Evolutionary conservation across 1,140 invertebrate genomes (phyloP).

Genomic region (Atta colombica): DNA sequence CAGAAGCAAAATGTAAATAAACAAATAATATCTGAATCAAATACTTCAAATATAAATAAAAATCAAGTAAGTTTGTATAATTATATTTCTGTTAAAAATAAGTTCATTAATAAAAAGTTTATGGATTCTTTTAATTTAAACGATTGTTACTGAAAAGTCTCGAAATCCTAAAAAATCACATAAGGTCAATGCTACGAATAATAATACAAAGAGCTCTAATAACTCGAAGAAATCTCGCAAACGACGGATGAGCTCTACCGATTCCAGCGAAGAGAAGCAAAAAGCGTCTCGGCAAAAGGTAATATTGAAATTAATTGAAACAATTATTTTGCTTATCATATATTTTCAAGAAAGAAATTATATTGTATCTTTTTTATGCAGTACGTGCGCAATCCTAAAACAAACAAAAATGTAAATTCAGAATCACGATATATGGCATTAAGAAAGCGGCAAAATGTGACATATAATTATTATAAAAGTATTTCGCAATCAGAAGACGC

Average conservation of each 20-base stretch:
- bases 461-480: conserved; percentile 59
- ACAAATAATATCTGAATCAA: neutral
- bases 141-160: neutral
- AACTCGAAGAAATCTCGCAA: neutral
- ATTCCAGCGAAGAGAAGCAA: conserved; percentile 18
- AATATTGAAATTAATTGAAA: neutral
- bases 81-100: neutral
- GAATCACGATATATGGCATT: neutral
- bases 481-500: conserved; percentile 48
- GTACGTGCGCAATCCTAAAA: neutral
- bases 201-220: neutral
- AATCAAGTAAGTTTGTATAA: conserved; percentile 21
- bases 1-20: neutral
- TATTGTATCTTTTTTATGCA: neutral
- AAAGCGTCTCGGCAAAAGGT: neutral
- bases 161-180: neutral
- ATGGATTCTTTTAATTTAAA: conserved; percentile 2
- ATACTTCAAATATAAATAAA: neutral
- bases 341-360: neutral
- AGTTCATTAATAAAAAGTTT: neutral
- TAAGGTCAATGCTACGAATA: neutral
- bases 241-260: neutral
- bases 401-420: neutral
- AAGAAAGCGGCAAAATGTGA: conserved; percentile 10
- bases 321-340: neutral